A percentile compares a stretch with the other conserved stretches of the same genome.
phyloP scores from a whole-genome alignment of 2,797 vertebrate genomes.

The Danio aesculapii region DNA sequence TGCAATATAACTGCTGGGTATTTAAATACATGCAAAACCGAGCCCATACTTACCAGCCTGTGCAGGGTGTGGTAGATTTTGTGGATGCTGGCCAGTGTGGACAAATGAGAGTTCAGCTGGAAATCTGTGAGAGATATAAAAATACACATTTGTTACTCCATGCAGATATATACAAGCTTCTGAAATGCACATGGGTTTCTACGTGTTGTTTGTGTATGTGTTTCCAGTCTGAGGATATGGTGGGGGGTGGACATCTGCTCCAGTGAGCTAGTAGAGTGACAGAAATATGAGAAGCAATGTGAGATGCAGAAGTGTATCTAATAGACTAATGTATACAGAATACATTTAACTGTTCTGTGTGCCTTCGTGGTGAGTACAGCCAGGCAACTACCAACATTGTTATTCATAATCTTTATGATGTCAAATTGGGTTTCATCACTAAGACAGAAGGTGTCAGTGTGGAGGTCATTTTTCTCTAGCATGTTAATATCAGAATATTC shows the following conservation, averaged over 20 bases:
- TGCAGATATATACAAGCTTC: conserved; percentile 14
- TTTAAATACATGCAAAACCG: conserved; percentile 32
- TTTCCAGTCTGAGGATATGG: background rate
- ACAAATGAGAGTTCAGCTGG: conserved; percentile 99
- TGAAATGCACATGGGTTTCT: background rate
- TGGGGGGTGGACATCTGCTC: background rate
- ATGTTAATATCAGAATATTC: background rate
- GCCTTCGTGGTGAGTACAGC: background rate
- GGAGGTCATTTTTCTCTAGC: conserved; percentile 11
- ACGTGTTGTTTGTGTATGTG: background rate
- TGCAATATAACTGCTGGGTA: conserved; percentile 36
- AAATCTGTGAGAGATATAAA: conserved; percentile 82
- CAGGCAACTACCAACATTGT: background rate
- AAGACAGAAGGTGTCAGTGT: background rate
- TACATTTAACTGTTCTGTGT: conserved; percentile 9
- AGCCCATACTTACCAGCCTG: conserved; percentile 89
- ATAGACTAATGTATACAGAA: background rate
- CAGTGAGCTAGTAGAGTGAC: conserved; percentile 6
- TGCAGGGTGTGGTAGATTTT: conserved; percentile 99
- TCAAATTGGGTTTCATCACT: background rate
- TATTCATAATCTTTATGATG: background rate
- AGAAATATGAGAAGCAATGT: background rate
- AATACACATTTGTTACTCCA: conserved; percentile 18
- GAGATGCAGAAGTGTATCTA: background rate
- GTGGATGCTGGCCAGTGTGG: conserved; percentile 99